Conservation (phyloP, 2,797 vertebrate genomes). For the Salarias fasciatus region DNA sequence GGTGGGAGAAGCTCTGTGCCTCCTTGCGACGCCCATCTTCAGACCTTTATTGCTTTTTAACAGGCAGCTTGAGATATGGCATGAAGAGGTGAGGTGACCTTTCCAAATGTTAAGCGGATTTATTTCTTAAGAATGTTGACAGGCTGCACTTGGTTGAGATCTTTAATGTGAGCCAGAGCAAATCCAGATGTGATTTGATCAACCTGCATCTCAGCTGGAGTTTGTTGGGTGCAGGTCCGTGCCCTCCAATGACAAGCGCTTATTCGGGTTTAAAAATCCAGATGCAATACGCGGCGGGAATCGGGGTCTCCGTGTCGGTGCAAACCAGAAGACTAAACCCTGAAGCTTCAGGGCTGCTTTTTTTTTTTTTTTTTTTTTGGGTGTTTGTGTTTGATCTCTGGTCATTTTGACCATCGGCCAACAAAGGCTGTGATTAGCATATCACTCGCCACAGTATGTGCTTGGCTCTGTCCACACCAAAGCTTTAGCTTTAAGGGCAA, state of each 20-base stretch:
- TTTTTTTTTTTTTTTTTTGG: slow-evolving; percentile 22
- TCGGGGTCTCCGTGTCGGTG: slow-evolving; percentile 10
- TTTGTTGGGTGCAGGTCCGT: too few relatives aligned
- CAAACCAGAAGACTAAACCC: slow-evolving; percentile 14
- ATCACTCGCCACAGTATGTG: slow-evolving; percentile 62
- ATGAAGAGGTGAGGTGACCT: background rate
- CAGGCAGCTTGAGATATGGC: slow-evolving; percentile 1
- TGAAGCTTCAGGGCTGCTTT: slow-evolving; percentile 26
- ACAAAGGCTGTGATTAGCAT: slow-evolving; percentile 69
- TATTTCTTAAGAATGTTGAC: background rate
- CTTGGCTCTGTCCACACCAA: slow-evolving; percentile 56
- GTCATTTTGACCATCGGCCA: slow-evolving; percentile 54
- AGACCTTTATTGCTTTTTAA: background rate
- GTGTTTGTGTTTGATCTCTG: slow-evolving; percentile 54
- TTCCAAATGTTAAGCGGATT: background rate
- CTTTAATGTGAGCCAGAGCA: background rate
- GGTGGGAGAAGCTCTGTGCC: background rate
- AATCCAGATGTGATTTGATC: background rate
- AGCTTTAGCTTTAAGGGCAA: slow-evolving; percentile 44
- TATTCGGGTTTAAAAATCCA: background rate
- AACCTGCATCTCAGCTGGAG: background rate
- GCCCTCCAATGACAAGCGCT: background rate
- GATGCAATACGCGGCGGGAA: background rate
- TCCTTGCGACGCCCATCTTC: too few relatives aligned
- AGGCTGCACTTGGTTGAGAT: background rate